Evolutionary conservation across 1,140 invertebrate species (phyloP).

Genomic region (Drosophila truncata): DNA sequence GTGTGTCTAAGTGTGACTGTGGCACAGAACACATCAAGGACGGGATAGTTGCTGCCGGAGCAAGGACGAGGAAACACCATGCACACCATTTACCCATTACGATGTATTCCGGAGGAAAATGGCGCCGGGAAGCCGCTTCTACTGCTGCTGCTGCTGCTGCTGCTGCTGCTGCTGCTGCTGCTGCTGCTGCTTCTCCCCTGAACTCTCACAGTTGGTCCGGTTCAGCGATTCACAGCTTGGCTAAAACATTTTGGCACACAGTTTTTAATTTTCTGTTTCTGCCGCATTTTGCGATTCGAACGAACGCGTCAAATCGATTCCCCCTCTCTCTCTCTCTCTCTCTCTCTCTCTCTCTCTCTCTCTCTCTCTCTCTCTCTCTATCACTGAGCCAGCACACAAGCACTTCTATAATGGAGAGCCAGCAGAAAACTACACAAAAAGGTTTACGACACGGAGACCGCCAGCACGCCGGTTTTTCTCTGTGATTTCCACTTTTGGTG

Average conservation of each 20-base stretch:
- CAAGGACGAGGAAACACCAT: slow-evolving; percentile 7
- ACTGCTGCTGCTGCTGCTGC: neutral
- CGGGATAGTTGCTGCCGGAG: slow-evolving; percentile 18
- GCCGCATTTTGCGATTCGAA: slow-evolving; percentile 17
- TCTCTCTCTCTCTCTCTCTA: neutral
- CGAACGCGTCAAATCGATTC: slow-evolving; percentile 12
- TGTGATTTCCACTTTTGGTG: slow-evolving; percentile 4
- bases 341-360: neutral
- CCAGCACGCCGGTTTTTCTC: neutral
- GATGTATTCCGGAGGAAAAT: slow-evolving; percentile 21
- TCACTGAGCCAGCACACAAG: neutral
- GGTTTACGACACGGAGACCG: slow-evolving; percentile 9
- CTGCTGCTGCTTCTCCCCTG: neutral
- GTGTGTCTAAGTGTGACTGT: neutral
- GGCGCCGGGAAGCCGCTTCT: slow-evolving; percentile 8
- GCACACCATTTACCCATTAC: slow-evolving; percentile 24
- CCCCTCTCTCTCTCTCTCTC: neutral
- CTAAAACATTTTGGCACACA: slow-evolving; percentile 23
- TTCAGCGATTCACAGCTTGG: slow-evolving; percentile 20
- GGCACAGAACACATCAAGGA: slow-evolving; percentile 13
- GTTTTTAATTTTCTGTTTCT: slow-evolving; percentile 19
- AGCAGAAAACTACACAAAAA: slow-evolving; percentile 14
- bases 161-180: neutral
- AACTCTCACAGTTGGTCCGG: slow-evolving; percentile 11
- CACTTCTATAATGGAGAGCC: slow-evolving; percentile 6